Percentiles rank a stretch among this genome's conserved stretches.
Conservation (phyloP, 2,113 vertebrate species). For the Rhinichthys klamathensis region DNA sequence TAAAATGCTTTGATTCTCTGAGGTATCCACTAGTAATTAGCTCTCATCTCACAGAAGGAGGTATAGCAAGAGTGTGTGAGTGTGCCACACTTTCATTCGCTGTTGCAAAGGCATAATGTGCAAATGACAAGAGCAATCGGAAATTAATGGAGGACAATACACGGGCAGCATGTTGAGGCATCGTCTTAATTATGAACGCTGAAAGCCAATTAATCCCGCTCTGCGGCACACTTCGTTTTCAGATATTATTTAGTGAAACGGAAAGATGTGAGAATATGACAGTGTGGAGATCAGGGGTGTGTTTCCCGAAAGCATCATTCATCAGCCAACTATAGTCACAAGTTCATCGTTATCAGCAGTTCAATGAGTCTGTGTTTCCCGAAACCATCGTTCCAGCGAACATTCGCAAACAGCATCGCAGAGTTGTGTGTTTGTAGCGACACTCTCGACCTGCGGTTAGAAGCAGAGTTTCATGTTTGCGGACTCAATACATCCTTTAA, state of each 20-base stretch:
- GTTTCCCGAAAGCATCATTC: too few species aligned
- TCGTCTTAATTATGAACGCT: constrained; percentile 71
- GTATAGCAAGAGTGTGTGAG: constrained; percentile 25
- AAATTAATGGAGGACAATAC: constrained; percentile 62
- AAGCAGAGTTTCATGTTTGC: too few species aligned
- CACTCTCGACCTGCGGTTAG: too few species aligned
- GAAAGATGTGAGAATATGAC: constrained; percentile 64
- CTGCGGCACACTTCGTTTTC: constrained; percentile 69
- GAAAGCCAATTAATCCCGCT: constrained; percentile 72
- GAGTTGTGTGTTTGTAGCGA: too few species aligned
- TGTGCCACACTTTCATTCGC: constrained; percentile 58
- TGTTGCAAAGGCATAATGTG: constrained; percentile 47
- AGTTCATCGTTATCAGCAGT: too few species aligned
- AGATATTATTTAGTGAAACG: constrained; percentile 71
- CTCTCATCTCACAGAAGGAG: constrained; percentile 42
- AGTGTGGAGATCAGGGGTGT: constrained; percentile 3
- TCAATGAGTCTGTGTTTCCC: too few species aligned
- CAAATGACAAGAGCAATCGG: constrained; percentile 61
- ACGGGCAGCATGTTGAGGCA: constrained; percentile 58
- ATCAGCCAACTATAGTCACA: too few species aligned
- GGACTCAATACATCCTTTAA: too few species aligned
- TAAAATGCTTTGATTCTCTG: background rate
- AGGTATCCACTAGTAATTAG: constrained; percentile 26
- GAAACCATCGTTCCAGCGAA: too few species aligned
- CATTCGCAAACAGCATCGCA: too few species aligned